Base-by-base conservation (phyloP, 2,888 invertebrate species). In the Athalia cordata region DNA sequence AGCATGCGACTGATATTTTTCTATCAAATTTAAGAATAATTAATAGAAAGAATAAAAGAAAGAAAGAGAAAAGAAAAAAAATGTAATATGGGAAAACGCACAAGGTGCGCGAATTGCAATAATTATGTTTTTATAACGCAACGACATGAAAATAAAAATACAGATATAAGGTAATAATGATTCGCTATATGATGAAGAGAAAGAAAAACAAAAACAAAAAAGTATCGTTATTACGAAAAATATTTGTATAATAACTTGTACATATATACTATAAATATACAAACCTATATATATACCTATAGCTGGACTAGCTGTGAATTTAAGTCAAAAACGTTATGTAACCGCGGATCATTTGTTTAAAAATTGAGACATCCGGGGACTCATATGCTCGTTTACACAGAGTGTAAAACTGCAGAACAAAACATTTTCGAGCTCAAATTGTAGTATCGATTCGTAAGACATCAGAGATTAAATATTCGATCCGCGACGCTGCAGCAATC, bases 31-130 rank as follows among this genome's bases (percentile, higher is more conserved):
- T 62, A 29, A 29, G 29, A 29, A 29, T 29, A 29, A 29, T 29
- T 29, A 29, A 29, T 29, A 29, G 29, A 29, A 29, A 29, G 29
- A 29, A 29, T 29, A 29, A 29, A 29, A 29, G 29, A 2, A 29
- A 29, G 29, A 29, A 29, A n/a, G n/a, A n/a, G n/a, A n/a, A n/a
- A n/a, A n/a, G n/a, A 29, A 29, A 29, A 29, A 29, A 29, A 29
- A 29, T 29, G 29, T 62, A 62, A 62, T 64, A 64, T 50, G 62
- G 75, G 66, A 50, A 75, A 75, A 75, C 75, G 75, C 75, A 75
- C 75, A 50, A 62, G 75, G 75, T 75, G 75, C 75, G 75, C 2
- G 15, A 50, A 75, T 75, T 75, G 75, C 75, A 75, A 75, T 75
- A 75, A 75, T 62, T 62, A 61, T 75, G 47, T 62, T 75, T 29